phyloP scores from a whole-genome alignment of 1,140 invertebrate genomes.

The Calliphora vicina region DNA sequence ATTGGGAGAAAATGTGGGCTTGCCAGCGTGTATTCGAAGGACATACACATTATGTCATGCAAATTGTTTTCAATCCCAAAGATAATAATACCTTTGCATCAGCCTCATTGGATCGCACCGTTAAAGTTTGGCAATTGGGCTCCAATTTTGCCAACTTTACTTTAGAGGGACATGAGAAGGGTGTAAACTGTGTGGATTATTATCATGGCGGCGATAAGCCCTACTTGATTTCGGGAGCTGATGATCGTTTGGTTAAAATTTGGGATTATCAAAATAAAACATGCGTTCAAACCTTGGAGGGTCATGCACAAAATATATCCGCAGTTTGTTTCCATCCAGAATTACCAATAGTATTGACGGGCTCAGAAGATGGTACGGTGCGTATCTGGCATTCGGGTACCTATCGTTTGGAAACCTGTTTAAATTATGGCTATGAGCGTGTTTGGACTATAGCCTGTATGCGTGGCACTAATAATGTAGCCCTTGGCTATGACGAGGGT shows the following conservation, averaged over 20 bases:
- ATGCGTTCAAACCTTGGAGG: slow-evolving; percentile 98
- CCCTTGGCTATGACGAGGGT: slow-evolving; percentile 97
- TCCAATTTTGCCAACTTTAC: slow-evolving; percentile 98
- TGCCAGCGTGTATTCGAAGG: slow-evolving; percentile 98
- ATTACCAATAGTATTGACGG: slow-evolving; percentile 95
- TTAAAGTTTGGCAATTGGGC: slow-evolving; percentile 98
- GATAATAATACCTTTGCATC: slow-evolving; percentile 99
- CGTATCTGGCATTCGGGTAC: slow-evolving; percentile 98
- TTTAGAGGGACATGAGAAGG: slow-evolving; percentile 97
- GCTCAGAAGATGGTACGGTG: slow-evolving; percentile 97
- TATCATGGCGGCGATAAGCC: slow-evolving; percentile 99
- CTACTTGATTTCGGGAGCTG: slow-evolving; percentile 98
- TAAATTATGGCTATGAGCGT: slow-evolving; percentile 98
- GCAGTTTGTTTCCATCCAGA: slow-evolving; percentile 96
- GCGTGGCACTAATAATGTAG: slow-evolving; percentile 96
- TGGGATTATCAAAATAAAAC: slow-evolving; percentile 99
- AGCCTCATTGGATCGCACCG: slow-evolving; percentile 95
- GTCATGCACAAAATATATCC: slow-evolving; percentile 95
- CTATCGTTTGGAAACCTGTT: slow-evolving; percentile 92
- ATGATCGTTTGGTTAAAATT: slow-evolving; percentile 97
- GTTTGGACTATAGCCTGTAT: slow-evolving; percentile 98
- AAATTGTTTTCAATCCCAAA: slow-evolving; percentile 99
- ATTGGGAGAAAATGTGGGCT: slow-evolving; percentile 98
- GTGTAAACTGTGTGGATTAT: slow-evolving; percentile 99
- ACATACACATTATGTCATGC: slow-evolving; percentile 99